A percentile compares a stretch with the other conserved stretches of the same genome.
phyloP scores from a whole-genome alignment of 2,888 invertebrate species.

The Hemaris fuciformis region DNA sequence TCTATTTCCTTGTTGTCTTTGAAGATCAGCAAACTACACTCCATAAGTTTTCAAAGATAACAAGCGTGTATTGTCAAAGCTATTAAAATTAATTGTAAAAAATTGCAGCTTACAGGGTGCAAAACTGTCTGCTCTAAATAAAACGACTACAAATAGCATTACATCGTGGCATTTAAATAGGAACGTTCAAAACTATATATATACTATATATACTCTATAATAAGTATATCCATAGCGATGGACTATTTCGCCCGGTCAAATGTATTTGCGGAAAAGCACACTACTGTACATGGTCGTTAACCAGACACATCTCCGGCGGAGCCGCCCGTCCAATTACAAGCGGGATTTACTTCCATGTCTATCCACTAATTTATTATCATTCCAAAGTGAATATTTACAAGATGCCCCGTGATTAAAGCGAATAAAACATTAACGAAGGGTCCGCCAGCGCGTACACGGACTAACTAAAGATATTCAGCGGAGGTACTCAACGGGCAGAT shows the following conservation, averaged over 20 bases:
- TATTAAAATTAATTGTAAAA: too few relatives aligned
- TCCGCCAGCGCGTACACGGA: slow-evolving; percentile 21
- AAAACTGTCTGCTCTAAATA: too few relatives aligned
- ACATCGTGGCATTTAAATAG: background rate
- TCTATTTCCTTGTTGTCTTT: too few relatives aligned
- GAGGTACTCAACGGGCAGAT: slow-evolving; percentile 36
- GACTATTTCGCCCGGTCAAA: background rate
- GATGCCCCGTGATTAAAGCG: slow-evolving; percentile 44
- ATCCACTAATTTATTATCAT: slow-evolving; percentile 52
- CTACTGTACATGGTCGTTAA: slow-evolving; percentile 30
- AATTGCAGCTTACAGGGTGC: too few relatives aligned
- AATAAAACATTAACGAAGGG: slow-evolving; percentile 47
- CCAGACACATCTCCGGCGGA: slow-evolving; percentile 30
- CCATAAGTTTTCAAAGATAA: too few relatives aligned
- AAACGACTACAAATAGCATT: too few relatives aligned
- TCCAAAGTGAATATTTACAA: slow-evolving; percentile 52
- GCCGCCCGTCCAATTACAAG: slow-evolving; percentile 42
- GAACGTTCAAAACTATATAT: background rate
- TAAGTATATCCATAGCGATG: background rate
- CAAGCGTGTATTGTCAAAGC: too few relatives aligned
- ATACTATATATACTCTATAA: background rate
- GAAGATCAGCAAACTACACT: too few relatives aligned
- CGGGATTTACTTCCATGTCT: slow-evolving; percentile 42
- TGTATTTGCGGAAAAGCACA: slow-evolving; percentile 1
- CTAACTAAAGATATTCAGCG: slow-evolving; percentile 37